Conservation (phyloP, 2,113 vertebrate species). For the Antennarius striatus region DNA sequence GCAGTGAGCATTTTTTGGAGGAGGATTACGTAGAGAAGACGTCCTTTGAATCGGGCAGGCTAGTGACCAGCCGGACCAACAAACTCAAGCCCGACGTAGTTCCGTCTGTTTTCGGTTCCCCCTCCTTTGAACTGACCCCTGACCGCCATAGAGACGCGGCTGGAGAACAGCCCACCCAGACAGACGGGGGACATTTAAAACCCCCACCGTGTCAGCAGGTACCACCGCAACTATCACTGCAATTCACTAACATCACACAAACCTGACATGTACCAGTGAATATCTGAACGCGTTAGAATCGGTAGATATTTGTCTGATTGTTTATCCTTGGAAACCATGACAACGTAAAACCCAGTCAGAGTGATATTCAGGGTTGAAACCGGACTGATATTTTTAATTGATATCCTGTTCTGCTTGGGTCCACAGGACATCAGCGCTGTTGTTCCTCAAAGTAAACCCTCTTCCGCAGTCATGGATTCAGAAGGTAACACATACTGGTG, state of each 20-base stretch:
- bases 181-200: no score
- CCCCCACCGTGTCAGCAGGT: no score
- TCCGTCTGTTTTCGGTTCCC: not conserved
- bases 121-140: no score
- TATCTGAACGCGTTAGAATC: no score
- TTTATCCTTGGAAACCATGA: no score
- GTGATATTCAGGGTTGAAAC: not conserved
- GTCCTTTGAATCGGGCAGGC: not conserved
- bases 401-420: not conserved
- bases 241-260: no score
- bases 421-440: not conserved
- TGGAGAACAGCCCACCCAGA: no score
- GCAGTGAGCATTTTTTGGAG: not conserved
- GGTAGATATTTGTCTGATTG: no score
- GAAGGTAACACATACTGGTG: slow-evolving; percentile 36
- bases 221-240: no score
- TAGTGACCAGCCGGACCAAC: not conserved
- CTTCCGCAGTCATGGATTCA: slow-evolving; percentile 46
- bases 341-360: no score
- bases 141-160: no score
- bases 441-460: not conserved
- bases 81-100: not conserved
- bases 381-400: not conserved
- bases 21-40: not conserved
- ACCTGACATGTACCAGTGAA: no score